Conservation (phyloP, 2,113 vertebrate species). For the Potamarius usumacintae region DNA sequence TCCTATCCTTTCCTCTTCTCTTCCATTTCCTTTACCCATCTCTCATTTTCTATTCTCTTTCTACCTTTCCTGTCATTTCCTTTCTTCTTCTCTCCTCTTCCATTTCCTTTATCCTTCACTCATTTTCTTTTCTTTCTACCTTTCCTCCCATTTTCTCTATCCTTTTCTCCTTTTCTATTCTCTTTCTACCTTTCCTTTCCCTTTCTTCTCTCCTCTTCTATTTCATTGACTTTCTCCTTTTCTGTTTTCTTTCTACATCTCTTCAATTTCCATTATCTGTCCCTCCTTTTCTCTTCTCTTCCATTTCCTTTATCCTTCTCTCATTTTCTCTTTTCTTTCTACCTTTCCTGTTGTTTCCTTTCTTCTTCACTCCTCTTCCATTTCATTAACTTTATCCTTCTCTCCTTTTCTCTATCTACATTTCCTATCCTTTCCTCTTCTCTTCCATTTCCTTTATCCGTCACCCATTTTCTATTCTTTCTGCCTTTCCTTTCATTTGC, state of each 20-base stretch:
- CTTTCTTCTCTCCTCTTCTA: too few relatives aligned
- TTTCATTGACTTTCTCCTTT: too few relatives aligned
- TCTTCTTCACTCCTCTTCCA: background rate
- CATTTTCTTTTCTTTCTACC: background rate
- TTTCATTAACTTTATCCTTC: background rate
- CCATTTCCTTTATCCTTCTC: too few relatives aligned
- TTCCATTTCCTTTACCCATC: background rate
- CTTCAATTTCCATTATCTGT: background rate
- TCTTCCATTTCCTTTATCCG: background rate
- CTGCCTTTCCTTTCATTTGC: background rate
- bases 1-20: background rate
- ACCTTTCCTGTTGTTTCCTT: background rate
- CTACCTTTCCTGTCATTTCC: too few relatives aligned
- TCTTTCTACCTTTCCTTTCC: background rate
- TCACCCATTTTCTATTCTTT: background rate
- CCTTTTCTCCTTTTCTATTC: background rate
- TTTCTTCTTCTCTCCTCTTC: background rate
- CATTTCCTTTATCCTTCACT: background rate
- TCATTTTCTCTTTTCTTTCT: too few relatives aligned
- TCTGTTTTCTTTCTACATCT: too few relatives aligned
- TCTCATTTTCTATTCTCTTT: background rate
- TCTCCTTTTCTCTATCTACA: background rate
- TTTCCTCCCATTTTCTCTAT: background rate
- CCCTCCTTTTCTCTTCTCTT: background rate
- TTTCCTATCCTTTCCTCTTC: background rate